Evolutionary conservation across 2,888 invertebrate genomes (phyloP).

Genomic region (Hypsopygia costalis): DNA sequence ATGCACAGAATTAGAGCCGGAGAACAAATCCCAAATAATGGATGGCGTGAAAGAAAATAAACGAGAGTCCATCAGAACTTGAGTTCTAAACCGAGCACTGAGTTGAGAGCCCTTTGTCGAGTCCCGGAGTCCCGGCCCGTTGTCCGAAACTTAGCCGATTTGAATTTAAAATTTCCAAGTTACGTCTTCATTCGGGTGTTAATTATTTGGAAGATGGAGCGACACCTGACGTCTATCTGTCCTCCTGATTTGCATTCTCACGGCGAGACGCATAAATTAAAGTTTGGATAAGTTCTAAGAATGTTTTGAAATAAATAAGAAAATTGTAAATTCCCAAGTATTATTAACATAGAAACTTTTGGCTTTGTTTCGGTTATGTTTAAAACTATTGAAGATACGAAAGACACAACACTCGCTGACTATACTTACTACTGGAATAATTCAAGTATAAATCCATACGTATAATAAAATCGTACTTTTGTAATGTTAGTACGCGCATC

Average conservation of each 20-base stretch:
- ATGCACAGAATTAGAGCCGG: background rate
- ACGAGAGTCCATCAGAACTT: conserved; percentile 25
- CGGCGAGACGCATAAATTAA: conserved; percentile 16
- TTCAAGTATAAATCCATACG: too few species aligned
- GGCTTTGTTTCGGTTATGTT: too few species aligned
- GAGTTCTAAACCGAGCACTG: background rate
- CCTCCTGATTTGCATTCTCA: conserved; percentile 24
- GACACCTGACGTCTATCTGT: conserved; percentile 49
- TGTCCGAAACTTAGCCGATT: conserved; percentile 50
- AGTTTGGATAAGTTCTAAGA: conserved; percentile 5
- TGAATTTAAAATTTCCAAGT: conserved; percentile 69
- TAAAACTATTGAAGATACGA: too few species aligned
- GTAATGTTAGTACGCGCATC: too few species aligned
- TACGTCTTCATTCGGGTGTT: conserved; percentile 50
- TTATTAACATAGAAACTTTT: too few species aligned
- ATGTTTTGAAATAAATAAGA: conserved; percentile 4
- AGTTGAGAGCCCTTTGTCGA: conserved; percentile 30
- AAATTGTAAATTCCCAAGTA: background rate
- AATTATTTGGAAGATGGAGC: conserved; percentile 56
- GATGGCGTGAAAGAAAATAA: conserved; percentile 32
- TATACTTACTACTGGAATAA: too few species aligned
- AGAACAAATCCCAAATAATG: conserved; percentile 21
- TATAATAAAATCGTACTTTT: too few species aligned
- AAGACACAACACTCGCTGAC: too few species aligned
- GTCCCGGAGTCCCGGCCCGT: conserved; percentile 22